Evolutionary conservation across 2,888 invertebrate genomes (phyloP).

Genomic region (Dastarcus helophoroides): DNA sequence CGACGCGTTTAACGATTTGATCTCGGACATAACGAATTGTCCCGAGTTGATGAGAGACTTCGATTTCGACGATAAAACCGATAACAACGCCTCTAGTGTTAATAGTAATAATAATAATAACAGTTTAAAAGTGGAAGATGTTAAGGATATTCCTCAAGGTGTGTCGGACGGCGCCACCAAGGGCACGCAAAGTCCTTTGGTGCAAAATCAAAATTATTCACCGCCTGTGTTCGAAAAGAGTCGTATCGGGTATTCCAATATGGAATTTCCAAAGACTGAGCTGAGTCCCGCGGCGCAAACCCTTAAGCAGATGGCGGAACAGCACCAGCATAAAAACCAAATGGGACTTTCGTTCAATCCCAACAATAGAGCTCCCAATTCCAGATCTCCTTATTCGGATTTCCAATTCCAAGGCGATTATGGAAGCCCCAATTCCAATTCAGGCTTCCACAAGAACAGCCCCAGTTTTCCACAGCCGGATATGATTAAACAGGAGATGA

Average conservation of each 20-base stretch:
- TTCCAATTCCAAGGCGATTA: conserved; percentile 47
- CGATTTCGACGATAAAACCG: conserved; percentile 56
- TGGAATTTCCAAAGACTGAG: conserved; percentile 43
- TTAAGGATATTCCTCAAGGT: conserved; percentile 24
- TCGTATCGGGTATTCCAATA: conserved; percentile 29
- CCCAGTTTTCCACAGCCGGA: conserved; percentile 38
- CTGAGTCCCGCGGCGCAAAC: conserved; percentile 90
- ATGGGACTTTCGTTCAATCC: conserved; percentile 49
- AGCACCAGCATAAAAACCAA: conserved; percentile 80
- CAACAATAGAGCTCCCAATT: conserved; percentile 31
- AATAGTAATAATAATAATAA: too few species aligned
- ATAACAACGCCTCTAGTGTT: conserved; percentile 20
- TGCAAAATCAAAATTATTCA: conserved; percentile 30
- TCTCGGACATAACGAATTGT: conserved; percentile 75
- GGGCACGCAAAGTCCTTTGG: conserved; percentile 27
- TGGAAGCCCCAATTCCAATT: conserved; percentile 38
- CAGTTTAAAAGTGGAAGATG: conserved; percentile 32
- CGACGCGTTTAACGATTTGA: conserved; percentile 73
- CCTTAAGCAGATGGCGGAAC: conserved; percentile 93
- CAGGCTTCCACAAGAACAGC: conserved; percentile 36
- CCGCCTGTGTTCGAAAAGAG: conserved; percentile 31
- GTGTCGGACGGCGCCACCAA: conserved; percentile 19
- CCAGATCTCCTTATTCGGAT: conserved; percentile 49
- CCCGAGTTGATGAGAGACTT: conserved; percentile 68
- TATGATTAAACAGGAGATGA: conserved; percentile 47